phyloP scores from a whole-genome alignment of 2,113 vertebrate species.

The Vulpes vulpes region DNA sequence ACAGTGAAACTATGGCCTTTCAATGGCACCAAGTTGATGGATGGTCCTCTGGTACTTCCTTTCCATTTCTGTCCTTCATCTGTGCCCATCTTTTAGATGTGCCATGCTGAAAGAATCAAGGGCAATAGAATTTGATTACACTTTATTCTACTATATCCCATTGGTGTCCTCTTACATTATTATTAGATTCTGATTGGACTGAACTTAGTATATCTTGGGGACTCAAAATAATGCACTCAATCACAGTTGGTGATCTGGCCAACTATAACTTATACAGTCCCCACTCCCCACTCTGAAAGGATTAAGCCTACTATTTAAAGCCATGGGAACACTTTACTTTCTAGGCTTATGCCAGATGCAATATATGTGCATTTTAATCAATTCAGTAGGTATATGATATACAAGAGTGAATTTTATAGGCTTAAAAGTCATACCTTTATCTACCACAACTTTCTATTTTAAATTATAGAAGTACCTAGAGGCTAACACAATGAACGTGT shows the following conservation, averaged over 20 bases:
- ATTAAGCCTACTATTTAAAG: not conserved
- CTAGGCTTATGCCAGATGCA: not conserved
- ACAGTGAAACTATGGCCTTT: not conserved
- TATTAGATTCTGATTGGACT: not conserved
- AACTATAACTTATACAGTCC: not conserved
- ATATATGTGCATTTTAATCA: constrained; percentile 48
- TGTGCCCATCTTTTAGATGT: not conserved
- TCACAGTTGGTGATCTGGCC: not conserved
- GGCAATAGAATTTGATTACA: not conserved
- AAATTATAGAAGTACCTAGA: constrained; percentile 60
- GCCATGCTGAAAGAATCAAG: not conserved
- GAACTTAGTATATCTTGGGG: not conserved
- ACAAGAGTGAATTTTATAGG: constrained; percentile 58
- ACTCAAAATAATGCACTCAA: not conserved
- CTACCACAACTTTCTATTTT: constrained; percentile 54
- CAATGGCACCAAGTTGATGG: accelerated
- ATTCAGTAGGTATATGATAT: constrained; percentile 36
- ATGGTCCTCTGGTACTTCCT: accelerated
- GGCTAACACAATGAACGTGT: constrained; percentile 67
- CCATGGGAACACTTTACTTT: not conserved
- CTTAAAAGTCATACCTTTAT: constrained; percentile 61
- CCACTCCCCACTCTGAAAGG: not conserved
- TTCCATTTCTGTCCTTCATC: not conserved
- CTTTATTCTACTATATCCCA: not conserved
- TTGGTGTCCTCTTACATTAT: not conserved